phyloP scores from a whole-genome alignment of 2,113 vertebrate genomes.

The Rostratula benghalensis region DNA sequence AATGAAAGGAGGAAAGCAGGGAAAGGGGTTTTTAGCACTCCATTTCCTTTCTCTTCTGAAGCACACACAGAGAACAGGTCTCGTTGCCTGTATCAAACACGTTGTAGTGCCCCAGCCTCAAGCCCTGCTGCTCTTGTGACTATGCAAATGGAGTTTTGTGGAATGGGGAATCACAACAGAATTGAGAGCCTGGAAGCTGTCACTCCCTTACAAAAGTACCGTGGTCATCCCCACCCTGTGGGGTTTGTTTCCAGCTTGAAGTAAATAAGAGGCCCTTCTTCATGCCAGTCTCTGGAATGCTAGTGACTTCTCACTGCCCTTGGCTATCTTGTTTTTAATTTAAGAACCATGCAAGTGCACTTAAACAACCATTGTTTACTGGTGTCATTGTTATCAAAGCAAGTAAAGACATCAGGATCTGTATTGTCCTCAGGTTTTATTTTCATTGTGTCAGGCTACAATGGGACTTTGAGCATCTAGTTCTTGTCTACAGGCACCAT shows the following conservation, averaged over 20 bases:
- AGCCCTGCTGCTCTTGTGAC: not conserved
- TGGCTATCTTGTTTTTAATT: constrained; percentile 73
- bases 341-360: constrained; percentile 65
- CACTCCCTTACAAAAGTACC: not conserved
- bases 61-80: not conserved
- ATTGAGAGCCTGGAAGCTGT: constrained; percentile 8
- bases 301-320: constrained; percentile 61
- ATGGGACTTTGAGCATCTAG: constrained; percentile 53
- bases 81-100: not conserved
- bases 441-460: constrained; percentile 58
- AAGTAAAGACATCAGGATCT: constrained; percentile 70
- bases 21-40: constrained; percentile 27
- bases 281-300: constrained; percentile 34
- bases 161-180: not conserved
- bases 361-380: constrained; percentile 70
- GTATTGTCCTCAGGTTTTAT: constrained; percentile 64
- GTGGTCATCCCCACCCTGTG: not conserved
- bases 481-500: constrained; percentile 64
- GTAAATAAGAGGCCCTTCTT: constrained; percentile 21
- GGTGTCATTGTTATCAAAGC: constrained; percentile 70
- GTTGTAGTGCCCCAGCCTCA: not conserved
- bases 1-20: constrained; percentile 37
- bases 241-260: constrained; percentile 47
- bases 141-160: constrained; percentile 6
- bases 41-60: constrained; percentile 31